Conservation (phyloP, 2,888 invertebrate genomes). For the Drosophila ezoana region DNA sequence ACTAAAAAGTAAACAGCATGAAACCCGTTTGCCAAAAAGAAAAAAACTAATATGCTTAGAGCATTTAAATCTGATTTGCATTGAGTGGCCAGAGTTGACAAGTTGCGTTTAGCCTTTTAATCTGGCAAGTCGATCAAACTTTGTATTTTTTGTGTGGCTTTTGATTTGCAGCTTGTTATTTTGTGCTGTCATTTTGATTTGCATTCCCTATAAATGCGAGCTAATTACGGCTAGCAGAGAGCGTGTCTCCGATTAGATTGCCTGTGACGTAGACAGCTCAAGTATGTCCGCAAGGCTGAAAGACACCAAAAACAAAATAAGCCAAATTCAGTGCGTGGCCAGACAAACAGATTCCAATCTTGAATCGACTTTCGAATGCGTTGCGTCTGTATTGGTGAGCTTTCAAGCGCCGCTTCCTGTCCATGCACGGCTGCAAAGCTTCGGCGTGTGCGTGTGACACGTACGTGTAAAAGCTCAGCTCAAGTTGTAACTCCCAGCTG, state of each 20-base stretch:
- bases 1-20: neutral
- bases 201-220: slow-evolving; percentile 29
- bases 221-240: slow-evolving; percentile 37
- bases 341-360: slow-evolving; percentile 10
- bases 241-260: slow-evolving; percentile 47
- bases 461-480: slow-evolving; percentile 19
- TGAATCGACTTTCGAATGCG: slow-evolving; percentile 14
- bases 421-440: neutral
- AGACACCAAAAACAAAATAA: neutral
- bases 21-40: slow-evolving; percentile 1
- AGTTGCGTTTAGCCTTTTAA: slow-evolving; percentile 43
- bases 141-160: neutral
- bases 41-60: neutral
- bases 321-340: neutral
- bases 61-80: slow-evolving; percentile 35
- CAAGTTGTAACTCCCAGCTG: neutral
- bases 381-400: slow-evolving; percentile 29
- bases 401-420: slow-evolving; percentile 22
- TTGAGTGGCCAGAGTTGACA: slow-evolving; percentile 38
- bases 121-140: slow-evolving; percentile 30
- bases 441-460: neutral
- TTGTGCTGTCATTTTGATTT: slow-evolving; percentile 17
- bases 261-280: slow-evolving; percentile 35
- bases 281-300: slow-evolving; percentile 32
- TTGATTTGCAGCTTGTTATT: slow-evolving; percentile 13